Evolutionary conservation across 2,797 vertebrate genomes (phyloP), one percentile per base, ranked within the genome.

Genomic region (Microhierax caerulescens): DNA sequence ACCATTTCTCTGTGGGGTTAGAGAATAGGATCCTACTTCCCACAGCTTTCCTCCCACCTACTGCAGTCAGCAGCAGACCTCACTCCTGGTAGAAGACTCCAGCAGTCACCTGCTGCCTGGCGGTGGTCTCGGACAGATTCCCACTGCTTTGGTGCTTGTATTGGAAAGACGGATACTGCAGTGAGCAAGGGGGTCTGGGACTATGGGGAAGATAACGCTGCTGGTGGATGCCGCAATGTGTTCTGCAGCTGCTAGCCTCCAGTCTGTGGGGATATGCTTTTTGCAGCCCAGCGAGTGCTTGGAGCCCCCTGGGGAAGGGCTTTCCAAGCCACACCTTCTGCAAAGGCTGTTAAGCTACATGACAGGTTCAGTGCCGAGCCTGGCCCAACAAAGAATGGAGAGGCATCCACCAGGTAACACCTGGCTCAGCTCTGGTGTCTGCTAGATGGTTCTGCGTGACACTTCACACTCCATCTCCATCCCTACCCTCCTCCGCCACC

Each of bases 151-250:
- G 45, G 15, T 36, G 19, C 41, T 56, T 36, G 7, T 11, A 22
- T 24, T 74, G 87, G 51, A 65, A 78, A 67, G 13, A 9, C 6
- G 1, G 28, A n/a, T 34, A 4, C 57, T 34, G 32, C 22, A 48
- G 1, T 14, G 27, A 77, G n/a, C 43, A 28, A 37, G 27, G 34
- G 53, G 11, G 47, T n/a, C 57, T 65, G 64, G 50, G 68, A 50
- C 59, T 36, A 7, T n/a, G 67, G 14, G 41, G 43, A 65, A 25
- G 37, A 32, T 30, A 57, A n/a, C 0, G 4, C 32, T 30, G 63
- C 34, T 76, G n/a, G 37, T 21, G 43, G 68, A 32, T 13, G 30
- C 47, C 20, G 36, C 10, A 69, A 11, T 0, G 0, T 56, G 17
- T 22, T 41, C 85, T 53, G 51, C 23, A 57, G 50, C 47, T 85